Evolutionary conservation across 2,888 invertebrate genomes (phyloP).

Genomic region (Drosophila sordidapex): DNA sequence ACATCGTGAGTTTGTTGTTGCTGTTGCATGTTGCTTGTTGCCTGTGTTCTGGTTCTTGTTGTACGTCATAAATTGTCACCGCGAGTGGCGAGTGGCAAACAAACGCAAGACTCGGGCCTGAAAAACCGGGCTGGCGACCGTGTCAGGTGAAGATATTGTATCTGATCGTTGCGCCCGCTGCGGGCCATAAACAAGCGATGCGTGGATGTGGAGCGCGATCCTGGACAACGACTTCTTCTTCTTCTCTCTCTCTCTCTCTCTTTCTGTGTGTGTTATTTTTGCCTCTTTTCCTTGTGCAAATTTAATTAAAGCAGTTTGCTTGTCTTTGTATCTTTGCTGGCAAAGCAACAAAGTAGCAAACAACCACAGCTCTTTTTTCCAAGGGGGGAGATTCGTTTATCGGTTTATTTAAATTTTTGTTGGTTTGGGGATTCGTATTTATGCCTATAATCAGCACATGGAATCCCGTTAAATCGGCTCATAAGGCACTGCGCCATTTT

Average conservation of each 20-base stretch:
- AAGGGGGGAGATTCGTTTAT: constrained; percentile 69
- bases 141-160: constrained; percentile 79
- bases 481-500: constrained; percentile 80
- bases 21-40: constrained; percentile 9
- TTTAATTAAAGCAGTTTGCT: constrained; percentile 75
- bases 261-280: background rate
- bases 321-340: constrained; percentile 57
- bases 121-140: constrained; percentile 21
- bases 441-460: constrained; percentile 78
- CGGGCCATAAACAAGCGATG: constrained; percentile 71
- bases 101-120: background rate
- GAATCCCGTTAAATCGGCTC: constrained; percentile 81
- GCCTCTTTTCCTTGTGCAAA: constrained; percentile 25
- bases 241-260: constrained; percentile 3
- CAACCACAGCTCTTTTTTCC: constrained; percentile 24
- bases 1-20: constrained; percentile 34
- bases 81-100: constrained; percentile 56
- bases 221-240: constrained; percentile 29
- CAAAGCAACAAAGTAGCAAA: constrained; percentile 13
- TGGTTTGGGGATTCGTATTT: constrained; percentile 60
- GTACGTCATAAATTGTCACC: constrained; percentile 83
- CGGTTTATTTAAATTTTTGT: constrained; percentile 78
- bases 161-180: constrained; percentile 73
- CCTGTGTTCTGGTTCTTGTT: constrained; percentile 43
- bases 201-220: constrained; percentile 52